Conservation (phyloP, 2,888 invertebrate genomes). For the Brachypterus glaber region DNA sequence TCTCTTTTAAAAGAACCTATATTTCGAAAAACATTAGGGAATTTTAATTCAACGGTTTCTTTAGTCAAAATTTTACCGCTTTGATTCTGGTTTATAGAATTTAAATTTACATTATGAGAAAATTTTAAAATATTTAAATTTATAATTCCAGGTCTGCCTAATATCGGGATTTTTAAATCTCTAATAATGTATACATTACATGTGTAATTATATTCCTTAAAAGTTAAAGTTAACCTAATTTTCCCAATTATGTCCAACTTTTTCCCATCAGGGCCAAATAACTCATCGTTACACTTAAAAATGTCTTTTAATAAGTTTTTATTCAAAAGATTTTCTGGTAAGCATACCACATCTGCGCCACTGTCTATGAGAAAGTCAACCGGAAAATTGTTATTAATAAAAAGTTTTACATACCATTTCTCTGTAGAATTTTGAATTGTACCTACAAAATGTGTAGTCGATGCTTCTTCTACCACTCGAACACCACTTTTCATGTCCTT, state of each 20-base stretch:
- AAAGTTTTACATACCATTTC: too few species aligned
- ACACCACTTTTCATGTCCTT: too few species aligned
- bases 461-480: too few species aligned
- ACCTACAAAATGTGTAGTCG: too few species aligned
- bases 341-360: background rate
- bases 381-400: too few species aligned
- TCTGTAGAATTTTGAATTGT: too few species aligned
- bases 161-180: constrained; percentile 12
- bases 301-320: constrained; percentile 1
- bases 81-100: constrained; percentile 7
- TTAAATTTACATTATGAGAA: background rate
- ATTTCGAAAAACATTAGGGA: constrained; percentile 11
- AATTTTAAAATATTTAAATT: constrained; percentile 3
- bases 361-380: background rate
- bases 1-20: constrained; percentile 14
- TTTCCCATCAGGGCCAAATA: constrained; percentile 7
- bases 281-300: constrained; percentile 6
- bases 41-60: constrained; percentile 2
- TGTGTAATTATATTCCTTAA: background rate
- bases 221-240: background rate
- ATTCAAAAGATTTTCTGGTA: background rate
- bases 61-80: constrained; percentile 1
- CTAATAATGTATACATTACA: constrained; percentile 12
- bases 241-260: background rate
- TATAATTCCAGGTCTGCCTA: constrained; percentile 11